Base-by-base conservation (phyloP, 2,888 invertebrate genomes). In the Drosophila limbata region DNA sequence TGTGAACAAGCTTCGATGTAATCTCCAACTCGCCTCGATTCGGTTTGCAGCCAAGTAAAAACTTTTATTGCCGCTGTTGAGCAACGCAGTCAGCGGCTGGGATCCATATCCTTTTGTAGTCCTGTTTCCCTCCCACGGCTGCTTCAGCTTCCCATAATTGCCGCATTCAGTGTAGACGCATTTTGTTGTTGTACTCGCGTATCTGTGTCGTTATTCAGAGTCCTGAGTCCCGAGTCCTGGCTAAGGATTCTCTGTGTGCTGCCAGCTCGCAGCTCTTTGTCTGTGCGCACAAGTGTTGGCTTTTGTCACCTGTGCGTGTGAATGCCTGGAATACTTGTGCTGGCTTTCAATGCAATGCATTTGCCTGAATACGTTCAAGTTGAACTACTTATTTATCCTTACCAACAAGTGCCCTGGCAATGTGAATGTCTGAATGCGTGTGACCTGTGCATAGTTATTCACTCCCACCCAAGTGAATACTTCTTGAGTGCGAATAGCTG, bases 271-370 rank as follows among this genome's bases (percentile, higher is more conserved):
- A 25, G 45, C 39, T 66, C 67, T 71, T 66, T 86, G 73, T 85
- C 56, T 61, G 47, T 40, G 48, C 47, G 64, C 60, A 42, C 37
- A 40, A 45, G 62, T 51, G 61, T 62, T 47, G 78, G 63, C 83
- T 59, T 85, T 85, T 85, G 81, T 81, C 68, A 74, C 82, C 79
- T 80, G 83, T 79, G 71, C 68, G 68, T 81, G 73, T 81, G 87
- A 86, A 82, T 86, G 60, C 73, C 69, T 78, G 65, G 45, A 71
- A 84, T 84, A 80, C 63, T 73, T 73, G 62, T 55, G 60, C 66
- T 67, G 69, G 53, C 76, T 71, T 83, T 71, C 63, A 76, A 79
- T 78, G 79, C 63, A 76, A 79, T 78, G 75, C 76, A 72, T 60
- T 64, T 59, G 64, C 77, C 52, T 71, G 80, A 77, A 80, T 71